A percentile compares a stretch with the other conserved stretches of the same genome.
Conservation (phyloP, 2,113 vertebrate species). For the Patagioenas fasciata region DNA sequence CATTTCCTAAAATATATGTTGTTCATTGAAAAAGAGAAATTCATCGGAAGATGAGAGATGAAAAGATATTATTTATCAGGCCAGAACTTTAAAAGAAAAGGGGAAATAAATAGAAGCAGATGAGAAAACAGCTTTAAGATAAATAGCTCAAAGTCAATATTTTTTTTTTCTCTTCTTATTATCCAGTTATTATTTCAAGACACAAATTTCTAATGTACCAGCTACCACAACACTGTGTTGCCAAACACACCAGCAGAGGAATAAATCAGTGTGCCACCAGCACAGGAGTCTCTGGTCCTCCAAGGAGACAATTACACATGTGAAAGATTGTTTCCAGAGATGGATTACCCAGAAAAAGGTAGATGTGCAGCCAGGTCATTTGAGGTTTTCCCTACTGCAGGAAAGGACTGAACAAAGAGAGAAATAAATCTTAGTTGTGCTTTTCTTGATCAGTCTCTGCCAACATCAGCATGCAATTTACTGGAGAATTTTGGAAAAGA, state of each 20-base stretch:
- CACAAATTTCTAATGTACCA: not conserved
- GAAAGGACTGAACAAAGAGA: not conserved
- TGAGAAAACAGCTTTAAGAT: constrained; percentile 5
- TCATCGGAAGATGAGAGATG: not conserved
- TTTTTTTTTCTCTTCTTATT: not conserved
- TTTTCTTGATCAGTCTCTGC: not conserved
- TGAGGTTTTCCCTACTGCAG: not conserved
- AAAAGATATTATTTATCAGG: not conserved
- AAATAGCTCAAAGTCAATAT: not conserved
- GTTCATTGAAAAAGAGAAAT: not conserved
- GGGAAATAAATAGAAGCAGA: not conserved
- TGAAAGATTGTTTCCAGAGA: not conserved
- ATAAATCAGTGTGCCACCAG: not conserved
- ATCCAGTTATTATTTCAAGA: not conserved
- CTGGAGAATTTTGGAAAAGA: not conserved
- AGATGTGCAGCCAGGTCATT: not conserved
- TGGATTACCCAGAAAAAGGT: not conserved
- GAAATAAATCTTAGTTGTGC: not conserved
- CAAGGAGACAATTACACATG: not conserved
- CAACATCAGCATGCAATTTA: not conserved
- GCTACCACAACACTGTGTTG: not conserved
- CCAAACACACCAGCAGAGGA: not conserved
- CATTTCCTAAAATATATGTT: not conserved
- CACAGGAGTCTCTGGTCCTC: not conserved
- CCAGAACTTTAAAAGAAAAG: not conserved